phyloP scores from a whole-genome alignment of 1,140 invertebrate species.

The Oedothorax gibbosus region DNA sequence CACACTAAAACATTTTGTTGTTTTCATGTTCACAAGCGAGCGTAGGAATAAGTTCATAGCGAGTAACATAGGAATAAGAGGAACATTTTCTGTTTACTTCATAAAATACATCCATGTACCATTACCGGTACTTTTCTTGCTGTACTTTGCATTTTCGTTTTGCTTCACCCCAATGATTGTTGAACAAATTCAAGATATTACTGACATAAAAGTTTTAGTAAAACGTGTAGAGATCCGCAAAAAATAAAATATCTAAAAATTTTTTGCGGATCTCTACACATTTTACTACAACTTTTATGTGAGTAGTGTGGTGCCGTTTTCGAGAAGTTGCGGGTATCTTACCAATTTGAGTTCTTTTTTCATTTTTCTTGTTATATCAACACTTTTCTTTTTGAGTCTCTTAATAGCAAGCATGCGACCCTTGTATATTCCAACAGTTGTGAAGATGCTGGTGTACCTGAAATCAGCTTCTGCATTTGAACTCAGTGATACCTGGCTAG shows the following conservation, averaged over 20 bases:
- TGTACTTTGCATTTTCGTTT: too few species aligned
- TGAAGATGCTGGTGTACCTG: slow-evolving; percentile 87
- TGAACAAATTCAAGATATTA: too few species aligned
- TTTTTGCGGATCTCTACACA: neutral
- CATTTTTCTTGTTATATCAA: slow-evolving; percentile 90
- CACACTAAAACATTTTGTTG: too few species aligned
- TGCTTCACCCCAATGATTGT: too few species aligned
- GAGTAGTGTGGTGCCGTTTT: neutral
- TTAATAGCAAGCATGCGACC: slow-evolving; percentile 89
- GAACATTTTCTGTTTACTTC: too few species aligned
- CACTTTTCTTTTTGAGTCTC: slow-evolving; percentile 83
- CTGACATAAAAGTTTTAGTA: neutral
- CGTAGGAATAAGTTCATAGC: too few species aligned
- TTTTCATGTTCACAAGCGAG: too few species aligned
- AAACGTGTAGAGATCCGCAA: neutral
- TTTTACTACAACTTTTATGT: neutral
- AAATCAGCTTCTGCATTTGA: slow-evolving; percentile 88
- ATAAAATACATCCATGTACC: too few species aligned
- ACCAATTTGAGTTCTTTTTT: slow-evolving; percentile 95
- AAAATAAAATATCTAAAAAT: neutral
- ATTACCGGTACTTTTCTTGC: too few species aligned
- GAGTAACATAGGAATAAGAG: too few species aligned
- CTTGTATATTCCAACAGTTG: slow-evolving; percentile 88
- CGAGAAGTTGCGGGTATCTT: slow-evolving; percentile 30
- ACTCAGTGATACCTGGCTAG: slow-evolving; percentile 86